A percentile compares a stretch with the other conserved stretches of the same genome.
Conservation (phyloP, 2,797 vertebrate species). For the Spizella passerina region DNA sequence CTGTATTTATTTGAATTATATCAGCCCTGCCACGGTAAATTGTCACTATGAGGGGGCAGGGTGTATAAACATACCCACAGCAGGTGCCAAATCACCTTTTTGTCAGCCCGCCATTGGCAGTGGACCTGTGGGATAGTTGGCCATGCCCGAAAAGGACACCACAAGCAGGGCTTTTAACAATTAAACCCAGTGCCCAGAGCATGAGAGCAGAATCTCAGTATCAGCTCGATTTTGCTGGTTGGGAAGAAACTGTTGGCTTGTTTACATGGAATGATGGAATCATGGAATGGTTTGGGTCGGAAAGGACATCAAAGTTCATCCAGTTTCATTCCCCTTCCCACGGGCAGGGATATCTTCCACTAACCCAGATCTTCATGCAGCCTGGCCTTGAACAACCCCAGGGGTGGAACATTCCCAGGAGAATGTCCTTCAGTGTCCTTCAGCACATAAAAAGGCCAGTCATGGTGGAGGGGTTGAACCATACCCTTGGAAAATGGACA, state of each 20-base stretch:
- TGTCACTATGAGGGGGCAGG: background rate
- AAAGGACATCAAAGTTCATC: background rate
- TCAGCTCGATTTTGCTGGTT: background rate
- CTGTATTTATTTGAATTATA: background rate
- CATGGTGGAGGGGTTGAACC: background rate
- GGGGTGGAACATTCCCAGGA: background rate
- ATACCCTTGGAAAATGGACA: conserved; percentile 69
- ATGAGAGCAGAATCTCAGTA: background rate
- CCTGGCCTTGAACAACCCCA: background rate
- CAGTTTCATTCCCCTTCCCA: background rate
- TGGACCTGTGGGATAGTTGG: background rate
- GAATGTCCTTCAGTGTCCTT: background rate
- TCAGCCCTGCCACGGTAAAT: background rate
- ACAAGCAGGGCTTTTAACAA: background rate
- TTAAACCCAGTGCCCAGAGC: background rate
- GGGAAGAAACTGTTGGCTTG: background rate
- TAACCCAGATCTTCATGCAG: background rate
- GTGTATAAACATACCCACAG: background rate
- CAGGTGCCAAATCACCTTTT: background rate
- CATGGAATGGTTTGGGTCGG: background rate
- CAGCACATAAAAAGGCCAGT: background rate
- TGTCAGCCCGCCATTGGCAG: background rate
- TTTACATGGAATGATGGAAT: background rate
- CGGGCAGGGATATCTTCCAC: rapidly evolving
- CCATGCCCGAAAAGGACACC: background rate